These are phyloP conservation scores for Ailurus styani DNA, from an alignment of 2,113 vertebrate species.

Conservation along the genomic window DNA sequence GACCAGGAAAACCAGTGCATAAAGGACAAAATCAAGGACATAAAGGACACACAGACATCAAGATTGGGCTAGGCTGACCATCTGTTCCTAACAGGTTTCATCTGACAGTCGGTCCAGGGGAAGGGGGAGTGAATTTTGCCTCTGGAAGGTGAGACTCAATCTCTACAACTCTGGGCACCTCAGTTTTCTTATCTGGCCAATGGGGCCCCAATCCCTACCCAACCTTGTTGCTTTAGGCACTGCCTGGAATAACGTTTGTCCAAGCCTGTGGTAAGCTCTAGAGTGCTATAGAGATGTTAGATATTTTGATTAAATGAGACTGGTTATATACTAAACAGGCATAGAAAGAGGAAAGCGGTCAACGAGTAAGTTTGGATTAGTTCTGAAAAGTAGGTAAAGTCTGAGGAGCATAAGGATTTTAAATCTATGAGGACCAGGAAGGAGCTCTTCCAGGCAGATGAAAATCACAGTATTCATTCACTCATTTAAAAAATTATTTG, in stretches of 20 bases:
- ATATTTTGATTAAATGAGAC: not conserved
- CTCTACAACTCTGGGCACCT: not conserved
- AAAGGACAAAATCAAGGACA: not conserved
- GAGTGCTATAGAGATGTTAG: not conserved
- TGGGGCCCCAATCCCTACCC: not conserved
- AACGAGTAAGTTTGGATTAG: not conserved
- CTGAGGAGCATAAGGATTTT: not conserved
- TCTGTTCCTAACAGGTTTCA: not conserved
- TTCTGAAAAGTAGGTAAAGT: not conserved
- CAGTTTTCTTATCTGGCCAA: not conserved
- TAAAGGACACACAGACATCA: no score
- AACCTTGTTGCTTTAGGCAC: not conserved
- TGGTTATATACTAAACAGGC: not conserved
- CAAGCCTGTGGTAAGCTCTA: not conserved
- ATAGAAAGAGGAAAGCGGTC: not conserved
- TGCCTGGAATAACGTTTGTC: not conserved
- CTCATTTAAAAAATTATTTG: not conserved
- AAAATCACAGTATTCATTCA: not conserved
- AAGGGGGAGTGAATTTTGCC: not conserved
- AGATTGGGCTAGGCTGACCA: not conserved
- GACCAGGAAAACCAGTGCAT: not conserved
- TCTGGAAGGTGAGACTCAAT: not conserved
- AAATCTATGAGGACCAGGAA: not conserved
- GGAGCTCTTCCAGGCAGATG: not conserved
- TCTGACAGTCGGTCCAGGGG: not conserved